Base-by-base conservation (phyloP, 2,888 invertebrate species). In the Dryadula phaetusa region DNA sequence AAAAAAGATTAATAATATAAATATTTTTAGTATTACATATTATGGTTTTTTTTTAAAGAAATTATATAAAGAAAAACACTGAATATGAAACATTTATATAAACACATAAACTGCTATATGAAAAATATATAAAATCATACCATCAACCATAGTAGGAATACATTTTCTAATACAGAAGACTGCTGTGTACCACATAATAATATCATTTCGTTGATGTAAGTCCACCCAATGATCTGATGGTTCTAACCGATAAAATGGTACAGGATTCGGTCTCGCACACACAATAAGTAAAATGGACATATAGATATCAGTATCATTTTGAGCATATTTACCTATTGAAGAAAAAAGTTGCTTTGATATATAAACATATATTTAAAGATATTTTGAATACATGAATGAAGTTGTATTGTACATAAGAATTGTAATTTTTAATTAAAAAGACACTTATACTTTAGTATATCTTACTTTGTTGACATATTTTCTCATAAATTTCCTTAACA, bases 401-500 rank as follows among this genome's bases (percentile, higher is more conserved):
- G 8, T 28, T 32, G 32, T 7, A 8, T 32, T 32, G 32, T 32
- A 1, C 32, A 32, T 32, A 7, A 28, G 6, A 28, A 28, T 28
- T 28, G 3, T 28, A 28, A n/a, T n/a, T 32, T 32, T 32, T 32
- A 32, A 32, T 37, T 0, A 37, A 37, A 37, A 1, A 37, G 3
- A 10, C 37, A 37, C 12, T 37, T 12, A 37, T 12, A 37, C 10
- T 37, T 12, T 12, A 37, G 37, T 52, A 28, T 62, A 47, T 12
- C 87, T 79, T 82, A 93, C 93, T 85, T 75, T 92, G 92, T 76
- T 89, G 86, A 81, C 87, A 88, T 49, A 93, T 72, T 75, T 92
- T 92, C 58, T 90, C 82, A 79, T 84, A 92, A 2, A 93, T 84
- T 74, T 78, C 88, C 79, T 84, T 84, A 44, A 87, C 90, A 74